These are phyloP conservation scores for Bufo gargarizans DNA, from an alignment of 2,113 vertebrate genomes.

Conservation along the genomic window DNA sequence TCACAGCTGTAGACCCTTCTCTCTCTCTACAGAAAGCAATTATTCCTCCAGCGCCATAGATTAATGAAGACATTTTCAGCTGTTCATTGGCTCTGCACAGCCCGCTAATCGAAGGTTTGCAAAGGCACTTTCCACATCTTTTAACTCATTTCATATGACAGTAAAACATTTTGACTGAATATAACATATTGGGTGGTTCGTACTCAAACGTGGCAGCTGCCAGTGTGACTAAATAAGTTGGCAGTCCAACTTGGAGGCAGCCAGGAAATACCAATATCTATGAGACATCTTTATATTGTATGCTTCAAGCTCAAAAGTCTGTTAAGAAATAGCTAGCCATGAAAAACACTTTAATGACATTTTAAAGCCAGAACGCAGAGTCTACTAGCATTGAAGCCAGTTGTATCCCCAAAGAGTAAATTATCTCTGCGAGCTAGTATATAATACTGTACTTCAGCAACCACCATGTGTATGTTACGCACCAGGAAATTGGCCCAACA, in stretches of 20 bases:
- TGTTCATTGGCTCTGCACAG: neutral
- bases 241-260: conserved; percentile 21
- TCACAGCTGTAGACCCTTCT: neutral
- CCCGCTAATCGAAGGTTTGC: neutral
- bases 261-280: conserved; percentile 42
- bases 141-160: conserved; percentile 24
- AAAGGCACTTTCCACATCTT: conserved; percentile 2
- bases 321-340: neutral
- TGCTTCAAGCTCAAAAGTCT: conserved; percentile 15
- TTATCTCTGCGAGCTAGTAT: conserved; percentile 26
- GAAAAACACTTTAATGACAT: conserved; percentile 43
- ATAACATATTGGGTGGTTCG: conserved; percentile 30
- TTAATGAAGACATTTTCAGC: neutral
- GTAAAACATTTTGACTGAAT: conserved; percentile 30
- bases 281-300: conserved; percentile 40
- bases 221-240: conserved; percentile 26
- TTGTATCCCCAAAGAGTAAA: conserved; percentile 41
- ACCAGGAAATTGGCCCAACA: neutral
- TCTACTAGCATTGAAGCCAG: conserved; percentile 16
- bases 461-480: neutral
- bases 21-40: neutral
- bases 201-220: conserved; percentile 21
- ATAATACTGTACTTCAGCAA: neutral
- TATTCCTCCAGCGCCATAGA: neutral
- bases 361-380: conserved; percentile 27